Conservation (phyloP, 1,140 invertebrate species). For the Drosophila aff. region DNA sequence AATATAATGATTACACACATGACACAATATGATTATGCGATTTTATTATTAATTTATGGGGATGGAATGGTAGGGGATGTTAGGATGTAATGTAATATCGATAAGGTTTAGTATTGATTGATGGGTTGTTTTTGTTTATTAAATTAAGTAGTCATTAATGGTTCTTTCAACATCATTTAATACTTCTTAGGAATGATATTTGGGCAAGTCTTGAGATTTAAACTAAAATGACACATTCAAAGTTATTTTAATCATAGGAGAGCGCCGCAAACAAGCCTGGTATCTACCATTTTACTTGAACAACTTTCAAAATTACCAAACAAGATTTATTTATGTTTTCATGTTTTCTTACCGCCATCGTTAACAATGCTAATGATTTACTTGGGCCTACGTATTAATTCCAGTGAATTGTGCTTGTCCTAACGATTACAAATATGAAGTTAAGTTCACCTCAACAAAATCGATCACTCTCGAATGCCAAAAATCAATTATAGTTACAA, state of each 20-base stretch:
- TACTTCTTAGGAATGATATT: background rate
- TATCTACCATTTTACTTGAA: too few relatives aligned
- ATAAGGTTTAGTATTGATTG: slow-evolving; percentile 24
- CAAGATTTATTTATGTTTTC: background rate
- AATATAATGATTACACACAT: slow-evolving; percentile 49
- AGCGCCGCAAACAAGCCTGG: too few relatives aligned
- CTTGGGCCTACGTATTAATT: slow-evolving; percentile 17
- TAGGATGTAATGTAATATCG: slow-evolving; percentile 12
- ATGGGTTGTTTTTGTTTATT: background rate
- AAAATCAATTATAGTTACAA: slow-evolving; percentile 46
- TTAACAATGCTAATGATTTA: slow-evolving; percentile 49
- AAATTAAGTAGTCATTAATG: background rate
- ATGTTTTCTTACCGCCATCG: background rate
- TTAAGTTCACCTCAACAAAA: slow-evolving; percentile 25
- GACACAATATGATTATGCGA: slow-evolving; percentile 55
- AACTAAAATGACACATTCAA: background rate
- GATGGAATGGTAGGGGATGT: background rate
- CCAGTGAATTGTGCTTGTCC: slow-evolving; percentile 19
- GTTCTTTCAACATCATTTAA: background rate
- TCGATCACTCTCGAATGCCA: slow-evolving; percentile 24
- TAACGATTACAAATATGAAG: slow-evolving; percentile 64
- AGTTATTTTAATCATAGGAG: background rate
- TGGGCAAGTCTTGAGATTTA: background rate
- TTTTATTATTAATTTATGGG: slow-evolving; percentile 60
- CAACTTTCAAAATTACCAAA: background rate